A percentile compares a stretch with the other conserved stretches of the same genome.
phyloP scores from a whole-genome alignment of 1,140 invertebrate species.

The Gonioctena quinquepunctata region DNA sequence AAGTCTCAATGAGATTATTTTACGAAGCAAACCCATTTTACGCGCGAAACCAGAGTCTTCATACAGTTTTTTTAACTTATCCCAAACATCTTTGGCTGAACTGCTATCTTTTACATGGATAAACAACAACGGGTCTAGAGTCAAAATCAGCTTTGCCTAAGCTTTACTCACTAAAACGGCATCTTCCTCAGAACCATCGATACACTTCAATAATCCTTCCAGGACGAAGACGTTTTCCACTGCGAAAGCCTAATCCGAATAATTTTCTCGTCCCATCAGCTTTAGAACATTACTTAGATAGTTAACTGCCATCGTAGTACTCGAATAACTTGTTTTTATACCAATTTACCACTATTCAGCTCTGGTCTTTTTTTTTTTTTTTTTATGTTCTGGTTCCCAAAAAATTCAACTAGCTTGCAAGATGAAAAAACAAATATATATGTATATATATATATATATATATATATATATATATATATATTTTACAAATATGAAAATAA shows the following conservation, averaged over 20 bases:
- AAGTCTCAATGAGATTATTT: slow-evolving; percentile 22
- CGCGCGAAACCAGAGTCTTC: slow-evolving; percentile 20
- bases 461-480: no score
- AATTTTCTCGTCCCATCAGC: slow-evolving; percentile 7
- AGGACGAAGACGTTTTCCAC: slow-evolving; percentile 36
- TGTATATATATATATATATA: no score
- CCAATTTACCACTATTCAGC: no score
- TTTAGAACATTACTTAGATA: background rate
- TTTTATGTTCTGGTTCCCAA: no score
- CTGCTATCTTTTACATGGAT: slow-evolving; percentile 9
- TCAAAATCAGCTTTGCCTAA: slow-evolving; percentile 25
- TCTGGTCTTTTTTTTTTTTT: no score
- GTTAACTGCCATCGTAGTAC: background rate
- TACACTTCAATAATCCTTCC: slow-evolving; percentile 15
- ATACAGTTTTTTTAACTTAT: slow-evolving; percentile 19
- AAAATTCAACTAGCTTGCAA: no score
- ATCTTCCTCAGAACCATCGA: background rate
- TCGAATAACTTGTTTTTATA: no score
- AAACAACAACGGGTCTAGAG: slow-evolving; percentile 16
- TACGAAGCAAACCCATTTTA: slow-evolving; percentile 23
- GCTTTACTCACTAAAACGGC: background rate
- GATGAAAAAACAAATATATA: no score
- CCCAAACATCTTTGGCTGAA: slow-evolving; percentile 17
- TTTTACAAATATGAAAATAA: no score
- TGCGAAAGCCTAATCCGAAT: slow-evolving; percentile 36